Base-by-base conservation (phyloP, 2,888 invertebrate species). In the Drosophila acutilabella region DNA sequence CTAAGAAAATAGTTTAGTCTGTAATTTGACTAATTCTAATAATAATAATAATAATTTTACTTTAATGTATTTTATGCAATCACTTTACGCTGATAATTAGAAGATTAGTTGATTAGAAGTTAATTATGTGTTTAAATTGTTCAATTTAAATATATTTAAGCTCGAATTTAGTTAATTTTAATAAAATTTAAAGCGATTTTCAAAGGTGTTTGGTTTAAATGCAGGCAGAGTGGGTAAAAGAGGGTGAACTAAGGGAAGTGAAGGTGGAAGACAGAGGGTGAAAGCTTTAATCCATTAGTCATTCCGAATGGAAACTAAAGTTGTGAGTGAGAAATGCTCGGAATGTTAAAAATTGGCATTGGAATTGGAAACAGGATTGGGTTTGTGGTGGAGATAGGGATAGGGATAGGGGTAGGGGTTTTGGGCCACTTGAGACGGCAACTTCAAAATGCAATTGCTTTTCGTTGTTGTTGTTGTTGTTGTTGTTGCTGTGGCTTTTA, bases 361-460 rank as follows among this genome's bases (percentile, higher is more conserved):
- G 7, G 10, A 13, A 18, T 30, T 44, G 16, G 18, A 30, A 30
- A 8, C 30, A 38, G 40, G 40, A 26, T 41, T 10, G 36, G 13
- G 5, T 13, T 11, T 20, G 7, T 0, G 11, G 1, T 30, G 13
- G 16, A 11, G 5, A 8, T 47, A 26, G 26, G n/a, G 23, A 7
- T 4, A 26, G 26, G 26, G 23, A 7, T 11, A 16, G 47, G 8
- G 14, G 48, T 18, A 23, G 47, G 7, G 51, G 16, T 30, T 44
- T 8, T 30, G 56, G 48, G 13, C 80, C 77, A 78, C 77, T 78
- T 78, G 77, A 78, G 77, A 80, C 77, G 68, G 62, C 69, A 78
- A 78, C 81, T 78, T 78, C 70, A 78, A 81, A 80, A 81, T 81
- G 78, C 80, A 78, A 78, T 78, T 73, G 74, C 74, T 50, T 33